A percentile compares a stretch with the other conserved stretches of the same genome.
Evolutionary conservation across 2,113 vertebrate genomes (phyloP).

Genomic region (Takifugu bimaculatus): DNA sequence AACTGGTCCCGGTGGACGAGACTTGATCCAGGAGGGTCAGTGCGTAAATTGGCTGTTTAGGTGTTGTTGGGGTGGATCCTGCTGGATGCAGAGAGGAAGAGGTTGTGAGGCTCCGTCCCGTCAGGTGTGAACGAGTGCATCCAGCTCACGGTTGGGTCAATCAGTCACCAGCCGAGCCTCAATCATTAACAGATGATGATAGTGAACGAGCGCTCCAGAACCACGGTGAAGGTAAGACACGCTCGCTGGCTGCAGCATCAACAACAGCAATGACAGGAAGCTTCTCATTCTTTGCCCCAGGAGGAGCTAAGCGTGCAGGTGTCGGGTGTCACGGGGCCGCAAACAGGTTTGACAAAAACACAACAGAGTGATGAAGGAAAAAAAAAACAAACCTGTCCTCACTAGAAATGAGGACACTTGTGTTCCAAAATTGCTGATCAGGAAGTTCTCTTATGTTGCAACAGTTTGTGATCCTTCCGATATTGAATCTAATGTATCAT

Average conservation of each 20-base stretch:
- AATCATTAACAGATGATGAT: slow-evolving; percentile 38
- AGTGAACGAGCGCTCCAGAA: background rate
- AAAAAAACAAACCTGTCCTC: no score
- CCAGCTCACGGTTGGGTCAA: slow-evolving; percentile 22
- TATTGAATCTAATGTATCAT: no score
- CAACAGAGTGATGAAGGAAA: background rate
- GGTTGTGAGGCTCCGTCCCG: background rate
- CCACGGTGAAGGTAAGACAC: background rate
- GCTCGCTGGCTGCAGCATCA: background rate
- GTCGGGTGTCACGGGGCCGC: background rate
- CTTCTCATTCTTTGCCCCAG: background rate
- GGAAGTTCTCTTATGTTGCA: background rate
- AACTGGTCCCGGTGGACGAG: background rate
- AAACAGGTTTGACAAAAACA: background rate
- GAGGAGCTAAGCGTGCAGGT: background rate
- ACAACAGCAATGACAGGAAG: background rate
- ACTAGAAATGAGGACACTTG: no score
- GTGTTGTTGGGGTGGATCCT: background rate
- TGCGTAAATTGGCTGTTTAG: background rate
- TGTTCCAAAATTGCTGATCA: no score
- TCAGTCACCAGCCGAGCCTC: slow-evolving; percentile 26
- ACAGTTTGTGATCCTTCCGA: background rate
- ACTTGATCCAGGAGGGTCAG: no score
- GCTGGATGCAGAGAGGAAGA: background rate
- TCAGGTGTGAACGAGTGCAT: background rate